These are phyloP conservation scores for Echinometra lucunter DNA, from an alignment of 53 echinoderm and acorn worm genomes.

Conservation along the genomic window DNA sequence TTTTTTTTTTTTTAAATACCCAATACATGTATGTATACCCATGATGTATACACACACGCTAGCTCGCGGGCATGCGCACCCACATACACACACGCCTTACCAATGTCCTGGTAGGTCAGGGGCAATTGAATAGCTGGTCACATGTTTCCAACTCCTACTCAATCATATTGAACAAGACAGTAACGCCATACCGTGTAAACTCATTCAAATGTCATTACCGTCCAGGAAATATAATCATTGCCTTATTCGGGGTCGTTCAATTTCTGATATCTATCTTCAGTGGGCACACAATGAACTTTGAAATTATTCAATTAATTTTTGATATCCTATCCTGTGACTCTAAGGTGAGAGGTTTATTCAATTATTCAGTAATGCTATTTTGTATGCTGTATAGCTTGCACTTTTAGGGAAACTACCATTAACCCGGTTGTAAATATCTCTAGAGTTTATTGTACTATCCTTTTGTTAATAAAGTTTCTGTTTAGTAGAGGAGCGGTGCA, in stretches of 20 bases:
- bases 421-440: background rate
- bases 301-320: background rate
- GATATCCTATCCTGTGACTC: background rate
- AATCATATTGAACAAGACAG: background rate
- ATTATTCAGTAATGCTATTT: background rate
- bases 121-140: background rate
- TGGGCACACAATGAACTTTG: background rate
- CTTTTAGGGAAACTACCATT: background rate
- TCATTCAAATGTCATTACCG: slow-evolving; percentile 19
- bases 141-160: background rate
- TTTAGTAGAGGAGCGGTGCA: too few species aligned
- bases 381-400: background rate
- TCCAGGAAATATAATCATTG: slow-evolving; percentile 3
- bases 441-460: background rate
- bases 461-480: background rate
- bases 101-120: background rate
- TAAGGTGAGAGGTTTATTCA: background rate
- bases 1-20: too few species aligned
- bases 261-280: slow-evolving; percentile 3
- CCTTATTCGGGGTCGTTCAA: background rate
- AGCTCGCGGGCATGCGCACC: too few species aligned
- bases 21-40: too few species aligned
- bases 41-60: too few species aligned
- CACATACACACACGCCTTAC: background rate
- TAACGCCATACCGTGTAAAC: slow-evolving; percentile 3